Base-by-base conservation (phyloP, 2,797 vertebrate genomes). In the Pseudochirops cupreus region DNA sequence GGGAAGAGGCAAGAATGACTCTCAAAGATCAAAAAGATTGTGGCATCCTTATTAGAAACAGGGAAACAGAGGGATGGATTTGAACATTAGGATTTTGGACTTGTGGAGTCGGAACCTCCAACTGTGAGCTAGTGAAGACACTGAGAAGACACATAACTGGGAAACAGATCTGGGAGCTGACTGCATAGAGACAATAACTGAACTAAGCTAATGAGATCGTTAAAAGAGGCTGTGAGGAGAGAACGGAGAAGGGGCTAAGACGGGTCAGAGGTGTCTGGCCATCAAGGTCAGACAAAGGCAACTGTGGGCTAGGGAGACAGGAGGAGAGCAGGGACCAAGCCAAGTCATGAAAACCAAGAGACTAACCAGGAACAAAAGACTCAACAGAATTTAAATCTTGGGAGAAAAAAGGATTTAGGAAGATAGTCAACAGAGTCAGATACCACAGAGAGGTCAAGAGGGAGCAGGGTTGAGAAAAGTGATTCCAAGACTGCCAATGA, bases 181-280 rank as follows among this genome's bases (percentile, higher is more conserved):
- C 90, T 46, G 16, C 52, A 50, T n/a, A 56, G 26, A 95, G 5
- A 82, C 2, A 2, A 21, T 90, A 94, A 57, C 52, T 46, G 55
- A 29, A 46, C 1, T 24, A 90, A 10, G 26, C 59, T 3, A 50
- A 50, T 82, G 59, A 91, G 39, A n/a, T 91, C 54, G 52, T 13
- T 39, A 26, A 93, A 89, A 53, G 7, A 56, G 12, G 54, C 11
- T 90, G 13, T 55, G 92, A 10, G 90, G 12, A 87, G 18, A 95
- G 93, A 91, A 93, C 21, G 50, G 58, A 28, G 82, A 91, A 59
- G 31, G 46, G 39, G 87, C 82, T 91, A 96, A 33, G n/a, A 57
- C 2, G 46, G 46, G 46, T 46, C 46, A 46, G 46, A n/a, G n/a
- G n/a, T n/a, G n/a, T n/a, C n/a, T 46, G 46, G 46, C 46, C 46